Base-by-base conservation (phyloP, 2,888 invertebrate genomes). In the Charanyca ferruginea region DNA sequence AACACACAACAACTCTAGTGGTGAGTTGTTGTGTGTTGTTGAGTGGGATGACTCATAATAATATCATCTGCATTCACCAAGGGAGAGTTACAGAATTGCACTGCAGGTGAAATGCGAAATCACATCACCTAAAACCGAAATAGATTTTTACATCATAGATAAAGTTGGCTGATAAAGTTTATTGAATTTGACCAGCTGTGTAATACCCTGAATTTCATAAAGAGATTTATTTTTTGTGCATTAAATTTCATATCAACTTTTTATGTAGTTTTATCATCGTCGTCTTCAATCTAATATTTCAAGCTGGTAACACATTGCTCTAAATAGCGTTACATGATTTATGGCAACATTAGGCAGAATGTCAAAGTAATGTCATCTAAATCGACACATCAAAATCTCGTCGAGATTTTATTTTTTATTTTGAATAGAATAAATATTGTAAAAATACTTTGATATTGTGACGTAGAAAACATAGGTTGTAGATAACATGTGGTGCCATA, bases 221-320 rank as follows among this genome's bases (percentile, higher is more conserved):
- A 18, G 4, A 23, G 9, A n/a, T 6, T 1, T 0, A 22, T 47
- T 45, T 52, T 48, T 47, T 1, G n/a, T 35, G n/a, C 6, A 18
- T 48, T 9, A 35, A 2, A 11, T 38, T 52, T 18, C 22, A 35
- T n/a, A n/a, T 2, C 20, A 44, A n/a, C 3, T 28, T 42, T 49
- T 32, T 32, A 9, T 41, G 2, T 7, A 7, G 42, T 28, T 53
- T 22, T 53, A 38, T 32, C 20, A 32, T 51, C 38, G 44, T 22
- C 32, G 28, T n/a, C 18, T 48, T 61, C 3, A 25, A 62, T 49
- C 13, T 44, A 22, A 53, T 41, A 45, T 48, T 59, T 58, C 3
- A 20, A 35, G 18, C 53, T 58, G 66, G 67, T 22, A 78, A 73
- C 79, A 61, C 45, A 58, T 74, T 78, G 79, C 60, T 42, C 18